Evolutionary conservation across 2,888 invertebrate species (phyloP), one percentile per base, ranked within the genome.

Genomic region (Agrotis clavis): DNA sequence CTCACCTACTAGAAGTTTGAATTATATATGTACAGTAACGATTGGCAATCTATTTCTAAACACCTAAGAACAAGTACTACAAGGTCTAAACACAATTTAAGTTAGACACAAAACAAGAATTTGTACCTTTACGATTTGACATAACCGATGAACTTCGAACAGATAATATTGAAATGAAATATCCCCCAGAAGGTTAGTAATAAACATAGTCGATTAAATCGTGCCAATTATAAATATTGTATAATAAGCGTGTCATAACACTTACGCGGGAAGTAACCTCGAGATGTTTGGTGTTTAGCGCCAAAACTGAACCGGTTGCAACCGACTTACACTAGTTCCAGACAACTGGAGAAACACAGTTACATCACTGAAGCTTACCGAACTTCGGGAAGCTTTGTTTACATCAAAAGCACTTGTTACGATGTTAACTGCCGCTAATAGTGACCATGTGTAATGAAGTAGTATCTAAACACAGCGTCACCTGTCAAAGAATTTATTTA

Each of bases 401-500:
- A 73, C 66, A 74, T 75, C 50, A 50, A 66, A 69, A 71, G 48
- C 62, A 68, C 68, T 71, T 67, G 65, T 74, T 50, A 70, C 66
- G 19, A 59, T 62, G 69, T 69, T 63, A 71, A 70, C 66, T 61
- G 60, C 53, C 72, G 64, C 48, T 66, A 65, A 71, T 65, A 74
- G 59, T 60, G 56, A 82, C 62, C 77, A 53, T 73, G 79, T 76
- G 64, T 69, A 62, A 81, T 67, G 63, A 81, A 76, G 74, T 80
- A 66, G 73, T 72, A 67, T 83, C 77, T 79, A 83, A 84, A 77
- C 83, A 83, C 74, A 57, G 72, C 71, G 83, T 82, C 73, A 76
- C 80, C 87, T 86, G 88, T 89, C 88, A 88, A 81, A 73, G 48
- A 75, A 84, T 78, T 74, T 92, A 92, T 92, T 92, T 88, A 88